phyloP scores from a whole-genome alignment of 2,797 vertebrate species.

The Prionace glauca region DNA sequence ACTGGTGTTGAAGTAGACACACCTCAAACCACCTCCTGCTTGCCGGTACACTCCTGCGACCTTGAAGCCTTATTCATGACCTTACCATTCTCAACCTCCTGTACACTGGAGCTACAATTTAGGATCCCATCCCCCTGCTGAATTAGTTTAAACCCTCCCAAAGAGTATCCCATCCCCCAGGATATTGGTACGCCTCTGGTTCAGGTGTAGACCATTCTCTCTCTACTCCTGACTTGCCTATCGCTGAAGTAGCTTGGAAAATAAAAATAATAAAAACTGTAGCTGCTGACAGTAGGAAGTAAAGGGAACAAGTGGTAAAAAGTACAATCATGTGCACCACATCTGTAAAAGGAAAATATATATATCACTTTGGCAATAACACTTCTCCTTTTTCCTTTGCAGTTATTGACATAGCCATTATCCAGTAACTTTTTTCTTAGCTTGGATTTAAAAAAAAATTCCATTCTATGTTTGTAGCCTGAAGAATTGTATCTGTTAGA shows the following conservation, averaged over 20 bases:
- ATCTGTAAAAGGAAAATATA: not conserved
- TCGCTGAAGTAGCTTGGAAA: not conserved
- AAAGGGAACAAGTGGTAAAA: not conserved
- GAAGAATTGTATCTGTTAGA: not conserved
- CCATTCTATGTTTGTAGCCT: not conserved
- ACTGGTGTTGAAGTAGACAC: too few species aligned
- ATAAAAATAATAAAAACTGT: not conserved
- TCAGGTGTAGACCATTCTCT: not conserved
- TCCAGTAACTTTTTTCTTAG: not conserved
- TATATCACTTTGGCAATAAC: not conserved
- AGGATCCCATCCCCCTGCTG: too few species aligned
- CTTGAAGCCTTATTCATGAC: too few species aligned
- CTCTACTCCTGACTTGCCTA: not conserved
- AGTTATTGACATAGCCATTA: not conserved
- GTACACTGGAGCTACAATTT: too few species aligned
- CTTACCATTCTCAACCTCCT: too few species aligned
- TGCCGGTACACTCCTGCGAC: too few species aligned
- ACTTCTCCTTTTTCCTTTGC: not conserved
- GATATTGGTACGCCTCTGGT: too few species aligned
- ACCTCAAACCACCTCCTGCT: too few species aligned
- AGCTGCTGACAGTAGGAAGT: not conserved
- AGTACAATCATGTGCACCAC: not conserved
- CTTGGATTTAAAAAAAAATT: not conserved
- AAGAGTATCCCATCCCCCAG: too few species aligned
- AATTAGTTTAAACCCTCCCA: too few species aligned